A percentile compares a stretch with the other conserved stretches of the same genome.
phyloP scores from a whole-genome alignment of 1,140 invertebrate species.

The Dreissena polymorpha region DNA sequence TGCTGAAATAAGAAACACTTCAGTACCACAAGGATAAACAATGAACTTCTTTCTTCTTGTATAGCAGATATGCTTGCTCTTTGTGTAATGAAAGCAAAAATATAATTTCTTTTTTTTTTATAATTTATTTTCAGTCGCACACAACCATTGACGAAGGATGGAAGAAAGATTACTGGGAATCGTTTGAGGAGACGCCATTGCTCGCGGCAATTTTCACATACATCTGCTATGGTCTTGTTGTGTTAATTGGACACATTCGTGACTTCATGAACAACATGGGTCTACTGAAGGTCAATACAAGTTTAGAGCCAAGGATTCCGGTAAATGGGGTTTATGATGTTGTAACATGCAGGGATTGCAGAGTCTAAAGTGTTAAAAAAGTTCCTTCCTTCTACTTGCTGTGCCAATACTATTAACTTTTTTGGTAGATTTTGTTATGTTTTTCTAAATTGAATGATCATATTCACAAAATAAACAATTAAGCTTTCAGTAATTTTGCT shows the following conservation, averaged over 20 bases:
- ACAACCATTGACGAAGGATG: conserved; percentile 28
- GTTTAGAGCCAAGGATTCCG: conserved; percentile 57
- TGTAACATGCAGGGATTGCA: too few species aligned
- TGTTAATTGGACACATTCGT: conserved; percentile 78
- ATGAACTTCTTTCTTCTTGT: not conserved
- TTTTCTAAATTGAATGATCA: too few species aligned
- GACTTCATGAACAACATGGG: conserved; percentile 68
- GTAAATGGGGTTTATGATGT: conserved; percentile 39
- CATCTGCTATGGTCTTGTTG: conserved; percentile 90
- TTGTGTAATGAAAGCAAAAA: not conserved
- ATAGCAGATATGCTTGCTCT: not conserved
- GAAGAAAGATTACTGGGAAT: conserved; percentile 61
- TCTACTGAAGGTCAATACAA: conserved; percentile 55
- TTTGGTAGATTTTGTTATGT: too few species aligned
- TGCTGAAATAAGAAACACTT: too few species aligned
- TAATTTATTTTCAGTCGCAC: not conserved
- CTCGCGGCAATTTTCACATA: conserved; percentile 91
- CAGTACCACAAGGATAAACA: too few species aligned
- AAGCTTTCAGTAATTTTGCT: too few species aligned
- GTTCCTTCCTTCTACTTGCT: too few species aligned
- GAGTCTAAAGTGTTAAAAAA: too few species aligned
- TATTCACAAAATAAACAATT: too few species aligned
- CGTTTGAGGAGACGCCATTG: conserved; percentile 90
- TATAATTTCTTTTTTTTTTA: not conserved
- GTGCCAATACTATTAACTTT: too few species aligned